Evolutionary conservation across 2,888 invertebrate genomes (phyloP).

Genomic region (Lamellibrachia columna): DNA sequence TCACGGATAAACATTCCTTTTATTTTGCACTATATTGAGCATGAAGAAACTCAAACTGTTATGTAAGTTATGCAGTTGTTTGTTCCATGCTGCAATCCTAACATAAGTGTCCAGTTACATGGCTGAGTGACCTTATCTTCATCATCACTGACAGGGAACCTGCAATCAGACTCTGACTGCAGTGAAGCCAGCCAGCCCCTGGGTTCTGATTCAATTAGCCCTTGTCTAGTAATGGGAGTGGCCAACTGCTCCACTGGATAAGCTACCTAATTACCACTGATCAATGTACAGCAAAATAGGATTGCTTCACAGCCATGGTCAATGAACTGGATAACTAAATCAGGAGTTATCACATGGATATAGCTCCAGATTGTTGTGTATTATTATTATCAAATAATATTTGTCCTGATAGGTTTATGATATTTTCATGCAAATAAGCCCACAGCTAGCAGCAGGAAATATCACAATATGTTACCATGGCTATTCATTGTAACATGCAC

Average conservation of each 20-base stretch:
- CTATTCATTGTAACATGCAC: background rate
- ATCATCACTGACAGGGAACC: background rate
- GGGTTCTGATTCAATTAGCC: conserved; percentile 16
- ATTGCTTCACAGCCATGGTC: background rate
- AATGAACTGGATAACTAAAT: background rate
- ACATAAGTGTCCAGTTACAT: background rate
- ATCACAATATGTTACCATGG: background rate
- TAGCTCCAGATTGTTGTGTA: background rate
- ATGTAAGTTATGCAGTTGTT: background rate
- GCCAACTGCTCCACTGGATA: background rate
- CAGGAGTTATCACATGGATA: background rate
- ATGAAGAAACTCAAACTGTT: conserved; percentile 4
- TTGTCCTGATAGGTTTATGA: background rate
- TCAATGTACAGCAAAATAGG: conserved; percentile 12
- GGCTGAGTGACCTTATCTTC: conserved; percentile 12
- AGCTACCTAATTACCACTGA: background rate
- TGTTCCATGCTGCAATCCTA: background rate
- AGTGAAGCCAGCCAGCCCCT: background rate
- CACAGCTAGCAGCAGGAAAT: background rate
- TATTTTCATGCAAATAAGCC: background rate
- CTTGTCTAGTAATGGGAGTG: conserved; percentile 1
- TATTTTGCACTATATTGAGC: background rate
- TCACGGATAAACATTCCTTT: background rate
- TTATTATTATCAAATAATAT: background rate
- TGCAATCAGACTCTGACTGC: background rate